phyloP scores from a whole-genome alignment of 23 tunicate species.

The Halocynthia aurantium region DNA sequence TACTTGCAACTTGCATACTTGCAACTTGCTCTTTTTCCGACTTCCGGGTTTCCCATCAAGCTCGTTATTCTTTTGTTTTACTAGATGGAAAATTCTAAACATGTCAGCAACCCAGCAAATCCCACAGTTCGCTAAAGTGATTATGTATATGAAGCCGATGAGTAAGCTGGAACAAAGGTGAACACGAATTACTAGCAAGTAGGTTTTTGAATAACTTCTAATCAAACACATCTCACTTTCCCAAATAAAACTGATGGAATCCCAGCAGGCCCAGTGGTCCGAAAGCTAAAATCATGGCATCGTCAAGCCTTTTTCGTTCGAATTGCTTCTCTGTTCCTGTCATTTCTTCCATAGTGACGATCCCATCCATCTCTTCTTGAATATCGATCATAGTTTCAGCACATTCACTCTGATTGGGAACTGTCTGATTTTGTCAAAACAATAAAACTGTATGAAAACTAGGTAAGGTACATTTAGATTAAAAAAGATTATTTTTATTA shows the following conservation, averaged over 20 bases:
- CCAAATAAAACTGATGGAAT: conserved; percentile 12
- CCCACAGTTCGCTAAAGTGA: conserved; percentile 8
- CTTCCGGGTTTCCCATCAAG: conserved; percentile 11
- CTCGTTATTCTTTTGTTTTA: not conserved
- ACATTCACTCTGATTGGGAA: too few relatives aligned
- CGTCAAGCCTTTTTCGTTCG: not conserved
- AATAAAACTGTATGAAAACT: too few relatives aligned
- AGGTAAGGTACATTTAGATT: too few relatives aligned
- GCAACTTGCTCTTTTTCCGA: not conserved
- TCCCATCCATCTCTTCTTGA: too few relatives aligned
- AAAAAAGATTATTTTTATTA: not conserved
- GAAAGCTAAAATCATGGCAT: not conserved
- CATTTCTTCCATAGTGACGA: not conserved
- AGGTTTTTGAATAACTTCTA: too few relatives aligned
- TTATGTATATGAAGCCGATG: conserved; percentile 4
- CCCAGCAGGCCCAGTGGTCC: conserved; percentile 9
- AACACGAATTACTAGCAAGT: not conserved
- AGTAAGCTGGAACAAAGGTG: not conserved
- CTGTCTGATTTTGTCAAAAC: too few relatives aligned
- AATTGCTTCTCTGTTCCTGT: not conserved
- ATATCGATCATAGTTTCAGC: too few relatives aligned
- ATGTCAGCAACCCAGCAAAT: conserved; percentile 10
- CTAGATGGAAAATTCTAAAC: not conserved
- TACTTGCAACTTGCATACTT: not conserved
- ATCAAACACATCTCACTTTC: not conserved